Base-by-base conservation (phyloP, 1,140 invertebrate genomes). In the Homalodisca vitripennis region DNA sequence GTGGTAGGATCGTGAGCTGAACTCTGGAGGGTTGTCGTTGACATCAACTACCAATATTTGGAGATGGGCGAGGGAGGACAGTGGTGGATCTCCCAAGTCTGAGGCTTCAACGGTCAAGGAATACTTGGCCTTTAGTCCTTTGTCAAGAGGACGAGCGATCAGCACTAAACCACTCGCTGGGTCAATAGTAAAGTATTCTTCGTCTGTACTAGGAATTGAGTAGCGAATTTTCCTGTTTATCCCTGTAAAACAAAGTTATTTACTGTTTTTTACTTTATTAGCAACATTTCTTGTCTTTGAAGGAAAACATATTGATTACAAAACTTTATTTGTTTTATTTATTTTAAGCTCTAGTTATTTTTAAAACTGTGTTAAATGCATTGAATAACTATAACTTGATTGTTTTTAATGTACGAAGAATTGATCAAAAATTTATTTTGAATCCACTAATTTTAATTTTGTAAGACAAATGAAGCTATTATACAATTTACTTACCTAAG, bases 81-180 rank as follows among this genome's bases (percentile, higher is more conserved):
- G 82, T 14, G 94, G 92, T 2, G 94, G 94, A 12, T 84, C 83
- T n/a, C 92, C 95, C 2, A 91, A 89, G 78, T 98, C 97, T 13
- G 91, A 84, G 0, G 95, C 96, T 79, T 95, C 89, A 48, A 98
- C 88, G 0, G 94, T 97, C n/a, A 98, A 81, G 68, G 92, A 89
- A 77, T 97, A 98, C 75, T 93, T 90, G 34, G 86, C 86, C 0
- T 91, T 88, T 70, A 88, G 85, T 80, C 98, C 96, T 78, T 88
- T 94, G 76, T 95, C 92, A 53, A 98, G 79, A 27, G 87, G 85
- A 63, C 92, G 90, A 6, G 88, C 85, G 14, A 97, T 85, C 20
- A 81, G 84, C 30, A 98, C 84, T 0, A 90, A 84, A 29, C 94
- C 84, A 76, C 87, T 93, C 41, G 89, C 87, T 0, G 86, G 70